These are phyloP conservation scores for Drosophila subpulchrella DNA, from an alignment of 1,140 invertebrate genomes.

Conservation along the genomic window DNA sequence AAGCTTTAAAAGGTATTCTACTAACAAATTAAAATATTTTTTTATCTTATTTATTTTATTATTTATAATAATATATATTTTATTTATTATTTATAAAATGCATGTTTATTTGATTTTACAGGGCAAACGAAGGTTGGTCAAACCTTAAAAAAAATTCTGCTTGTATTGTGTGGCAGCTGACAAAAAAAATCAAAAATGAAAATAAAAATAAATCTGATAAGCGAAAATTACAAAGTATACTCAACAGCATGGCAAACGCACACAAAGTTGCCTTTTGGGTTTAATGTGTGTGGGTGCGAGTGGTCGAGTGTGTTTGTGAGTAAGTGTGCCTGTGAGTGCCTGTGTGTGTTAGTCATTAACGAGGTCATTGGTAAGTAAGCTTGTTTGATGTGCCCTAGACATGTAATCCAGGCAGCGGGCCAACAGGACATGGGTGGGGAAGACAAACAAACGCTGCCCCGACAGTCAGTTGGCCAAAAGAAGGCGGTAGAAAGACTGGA, in stretches of 20 bases:
- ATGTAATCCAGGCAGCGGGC: conserved; percentile 66
- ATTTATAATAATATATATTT: too few species aligned
- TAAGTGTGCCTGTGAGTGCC: conserved; percentile 9
- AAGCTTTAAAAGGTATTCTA: too few species aligned
- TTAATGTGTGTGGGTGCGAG: background rate
- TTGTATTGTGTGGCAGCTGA: conserved; percentile 47
- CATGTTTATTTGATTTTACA: background rate
- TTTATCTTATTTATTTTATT: too few species aligned
- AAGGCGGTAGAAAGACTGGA: conserved; percentile 3
- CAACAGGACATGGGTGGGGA: conserved; percentile 7
- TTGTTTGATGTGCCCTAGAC: conserved; percentile 82
- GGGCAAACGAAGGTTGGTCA: conserved; percentile 10
- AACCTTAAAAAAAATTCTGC: background rate
- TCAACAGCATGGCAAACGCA: conserved; percentile 54
- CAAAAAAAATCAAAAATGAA: conserved; percentile 78
- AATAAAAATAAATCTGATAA: conserved; percentile 82
- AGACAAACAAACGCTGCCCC: conserved; percentile 49
- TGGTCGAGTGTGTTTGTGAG: conserved; percentile 4
- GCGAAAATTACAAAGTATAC: conserved; percentile 79
- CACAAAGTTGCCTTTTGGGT: conserved; percentile 29
- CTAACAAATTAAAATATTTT: too few species aligned
- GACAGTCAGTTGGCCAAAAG: conserved; percentile 12
- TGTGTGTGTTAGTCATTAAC: conserved; percentile 67
- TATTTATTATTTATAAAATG: too few species aligned
- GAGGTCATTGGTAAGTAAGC: conserved; percentile 82